phyloP scores from a whole-genome alignment of 2,797 vertebrate species.

The Pantherophis vulpinus region DNA sequence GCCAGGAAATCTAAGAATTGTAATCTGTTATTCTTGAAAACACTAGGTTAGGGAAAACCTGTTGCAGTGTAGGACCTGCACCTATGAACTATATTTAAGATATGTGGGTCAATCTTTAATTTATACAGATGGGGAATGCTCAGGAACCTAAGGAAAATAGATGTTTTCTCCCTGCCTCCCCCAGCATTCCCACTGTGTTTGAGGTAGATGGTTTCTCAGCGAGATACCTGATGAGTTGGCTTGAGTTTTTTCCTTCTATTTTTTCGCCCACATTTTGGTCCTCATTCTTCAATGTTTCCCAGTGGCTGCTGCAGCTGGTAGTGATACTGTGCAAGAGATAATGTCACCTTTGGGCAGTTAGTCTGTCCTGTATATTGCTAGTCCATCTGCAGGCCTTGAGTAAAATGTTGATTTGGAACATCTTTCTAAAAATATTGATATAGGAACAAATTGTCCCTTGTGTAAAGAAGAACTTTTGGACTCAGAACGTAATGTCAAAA shows the following conservation, averaged over 20 bases:
- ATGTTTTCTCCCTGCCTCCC: constrained; percentile 2
- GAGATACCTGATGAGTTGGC: background rate
- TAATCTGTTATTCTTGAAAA: background rate
- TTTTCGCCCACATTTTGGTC: background rate
- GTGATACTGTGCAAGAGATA: constrained; percentile 57
- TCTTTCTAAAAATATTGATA: background rate
- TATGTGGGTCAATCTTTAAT: background rate
- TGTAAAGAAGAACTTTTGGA: background rate
- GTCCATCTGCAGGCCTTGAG: constrained; percentile 61
- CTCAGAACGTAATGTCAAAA: too few relatives aligned
- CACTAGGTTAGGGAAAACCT: background rate
- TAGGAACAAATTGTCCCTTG: background rate
- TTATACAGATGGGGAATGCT: accelerated
- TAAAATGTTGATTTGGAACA: constrained; percentile 61
- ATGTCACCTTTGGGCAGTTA: constrained; percentile 64
- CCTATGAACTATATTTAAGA: background rate
- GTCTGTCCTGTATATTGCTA: constrained; percentile 55
- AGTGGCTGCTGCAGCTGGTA: constrained; percentile 20
- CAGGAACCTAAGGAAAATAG: background rate
- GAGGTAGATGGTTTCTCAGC: background rate
- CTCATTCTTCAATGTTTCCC: constrained; percentile 46
- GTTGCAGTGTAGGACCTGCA: background rate
- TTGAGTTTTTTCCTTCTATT: background rate
- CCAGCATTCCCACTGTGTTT: background rate
- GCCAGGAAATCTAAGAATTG: background rate